Percentiles rank a stretch among this genome's conserved stretches.
Evolutionary conservation across 2,888 invertebrate species (phyloP).

Genomic region (Cartodere bifasciata): DNA sequence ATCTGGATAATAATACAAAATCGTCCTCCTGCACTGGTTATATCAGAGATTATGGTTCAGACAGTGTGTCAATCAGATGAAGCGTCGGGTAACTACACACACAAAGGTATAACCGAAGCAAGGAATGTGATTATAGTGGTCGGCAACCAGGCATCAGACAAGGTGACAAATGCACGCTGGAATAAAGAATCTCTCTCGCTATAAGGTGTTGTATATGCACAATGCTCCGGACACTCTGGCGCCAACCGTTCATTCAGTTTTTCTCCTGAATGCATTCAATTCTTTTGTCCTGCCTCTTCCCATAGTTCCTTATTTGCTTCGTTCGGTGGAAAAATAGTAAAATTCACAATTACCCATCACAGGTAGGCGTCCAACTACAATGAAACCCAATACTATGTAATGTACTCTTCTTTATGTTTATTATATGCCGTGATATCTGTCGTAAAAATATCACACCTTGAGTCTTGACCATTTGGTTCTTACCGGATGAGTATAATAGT

Average conservation of each 20-base stretch:
- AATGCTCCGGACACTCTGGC: slow-evolving; percentile 20
- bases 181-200: slow-evolving; percentile 16
- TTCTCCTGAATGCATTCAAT: slow-evolving; percentile 12
- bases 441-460: too few species aligned
- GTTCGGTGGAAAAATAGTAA: slow-evolving; percentile 12
- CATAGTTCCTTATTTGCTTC: slow-evolving; percentile 4
- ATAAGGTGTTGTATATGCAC: slow-evolving; percentile 12
- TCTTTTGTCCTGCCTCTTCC: slow-evolving; percentile 12
- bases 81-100: slow-evolving; percentile 14
- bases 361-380: too few species aligned
- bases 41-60: too few species aligned
- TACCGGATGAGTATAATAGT: too few species aligned
- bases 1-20: too few species aligned
- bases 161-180: slow-evolving; percentile 21
- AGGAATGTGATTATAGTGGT: slow-evolving; percentile 22
- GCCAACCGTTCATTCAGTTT: slow-evolving; percentile 23
- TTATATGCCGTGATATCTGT: too few species aligned
- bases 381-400: too few species aligned
- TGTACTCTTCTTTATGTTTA: too few species aligned
- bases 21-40: too few species aligned
- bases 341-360: slow-evolving; percentile 11
- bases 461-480: too few species aligned
- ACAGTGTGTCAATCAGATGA: slow-evolving; percentile 19
- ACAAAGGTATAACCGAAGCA: slow-evolving; percentile 17
- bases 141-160: slow-evolving; percentile 11